A percentile compares a stretch with the other conserved stretches of the same genome.
Evolutionary conservation across 2,797 vertebrate species (phyloP).

Genomic region (Ataeniobius toweri): DNA sequence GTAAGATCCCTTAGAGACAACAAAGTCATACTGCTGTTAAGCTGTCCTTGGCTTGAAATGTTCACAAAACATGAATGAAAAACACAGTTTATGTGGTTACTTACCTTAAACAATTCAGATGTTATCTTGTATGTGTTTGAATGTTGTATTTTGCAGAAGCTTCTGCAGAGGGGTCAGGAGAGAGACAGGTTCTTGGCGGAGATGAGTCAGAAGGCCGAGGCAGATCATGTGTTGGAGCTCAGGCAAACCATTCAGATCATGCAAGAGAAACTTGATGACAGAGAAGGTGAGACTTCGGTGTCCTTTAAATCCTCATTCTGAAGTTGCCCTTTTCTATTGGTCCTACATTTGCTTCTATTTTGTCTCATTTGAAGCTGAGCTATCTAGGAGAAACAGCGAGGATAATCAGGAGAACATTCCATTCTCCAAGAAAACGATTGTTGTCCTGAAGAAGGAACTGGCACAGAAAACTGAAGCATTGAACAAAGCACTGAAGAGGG

Average conservation of each 20-base stretch:
- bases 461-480: slow-evolving; percentile 78
- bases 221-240: slow-evolving; percentile 75
- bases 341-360: slow-evolving; percentile 29
- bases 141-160: slow-evolving; percentile 70
- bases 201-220: slow-evolving; percentile 61
- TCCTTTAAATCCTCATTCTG: slow-evolving; percentile 13
- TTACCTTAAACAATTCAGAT: neutral
- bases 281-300: slow-evolving; percentile 69
- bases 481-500: slow-evolving; percentile 80
- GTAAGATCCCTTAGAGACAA: slow-evolving; percentile 69
- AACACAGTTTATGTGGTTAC: neutral
- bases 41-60: slow-evolving; percentile 17
- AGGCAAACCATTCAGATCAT: slow-evolving; percentile 82
- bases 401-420: slow-evolving; percentile 64
- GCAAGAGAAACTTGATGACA: slow-evolving; percentile 78
- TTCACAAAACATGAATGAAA: slow-evolving; percentile 1
- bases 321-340: neutral
- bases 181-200: slow-evolving; percentile 73
- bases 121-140: neutral
- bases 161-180: slow-evolving; percentile 77
- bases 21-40: slow-evolving; percentile 23
- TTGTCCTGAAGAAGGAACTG: slow-evolving; percentile 81
- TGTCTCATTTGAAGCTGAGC: slow-evolving; percentile 63
- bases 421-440: slow-evolving; percentile 64
- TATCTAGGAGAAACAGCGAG: slow-evolving; percentile 72